These are phyloP conservation scores for Bruchidius siliquastri DNA, from an alignment of 2,888 invertebrate genomes.

Conservation along the genomic window DNA sequence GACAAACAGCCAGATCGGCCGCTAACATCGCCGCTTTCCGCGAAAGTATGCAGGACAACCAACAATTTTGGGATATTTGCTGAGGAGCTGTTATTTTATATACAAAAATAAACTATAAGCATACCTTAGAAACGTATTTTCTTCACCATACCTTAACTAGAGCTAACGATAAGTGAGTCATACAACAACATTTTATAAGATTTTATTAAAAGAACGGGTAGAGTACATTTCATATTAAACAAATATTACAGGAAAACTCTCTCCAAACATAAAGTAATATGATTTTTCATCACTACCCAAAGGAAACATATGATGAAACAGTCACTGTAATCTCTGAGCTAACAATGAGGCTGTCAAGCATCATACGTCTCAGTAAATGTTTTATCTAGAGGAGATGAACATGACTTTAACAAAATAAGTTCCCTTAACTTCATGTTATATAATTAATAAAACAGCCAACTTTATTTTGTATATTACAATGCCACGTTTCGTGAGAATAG, in stretches of 20 bases:
- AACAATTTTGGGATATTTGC: too few relatives aligned
- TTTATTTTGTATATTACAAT: background rate
- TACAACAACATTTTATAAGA: constrained; percentile 2
- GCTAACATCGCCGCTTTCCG: too few relatives aligned
- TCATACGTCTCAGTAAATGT: background rate
- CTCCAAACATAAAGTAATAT: background rate
- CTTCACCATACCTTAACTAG: background rate
- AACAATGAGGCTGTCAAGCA: background rate
- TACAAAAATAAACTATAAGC: too few relatives aligned
- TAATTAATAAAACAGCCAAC: background rate
- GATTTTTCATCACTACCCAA: background rate
- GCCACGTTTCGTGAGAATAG: background rate
- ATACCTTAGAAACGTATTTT: too few relatives aligned
- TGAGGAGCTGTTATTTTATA: too few relatives aligned
- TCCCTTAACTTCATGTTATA: background rate
- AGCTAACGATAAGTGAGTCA: background rate
- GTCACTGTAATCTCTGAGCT: background rate
- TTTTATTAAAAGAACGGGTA: constrained; percentile 12
- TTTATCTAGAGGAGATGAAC: background rate
- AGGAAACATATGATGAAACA: background rate
- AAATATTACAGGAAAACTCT: constrained; percentile 1
- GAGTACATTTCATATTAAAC: constrained; percentile 11
- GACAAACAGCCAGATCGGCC: too few relatives aligned
- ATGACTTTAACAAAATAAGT: background rate
- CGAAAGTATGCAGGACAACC: too few relatives aligned